These are phyloP conservation scores for Emydura subglobosa DNA, from an alignment of 2,113 vertebrate genomes.

Conservation along the genomic window DNA sequence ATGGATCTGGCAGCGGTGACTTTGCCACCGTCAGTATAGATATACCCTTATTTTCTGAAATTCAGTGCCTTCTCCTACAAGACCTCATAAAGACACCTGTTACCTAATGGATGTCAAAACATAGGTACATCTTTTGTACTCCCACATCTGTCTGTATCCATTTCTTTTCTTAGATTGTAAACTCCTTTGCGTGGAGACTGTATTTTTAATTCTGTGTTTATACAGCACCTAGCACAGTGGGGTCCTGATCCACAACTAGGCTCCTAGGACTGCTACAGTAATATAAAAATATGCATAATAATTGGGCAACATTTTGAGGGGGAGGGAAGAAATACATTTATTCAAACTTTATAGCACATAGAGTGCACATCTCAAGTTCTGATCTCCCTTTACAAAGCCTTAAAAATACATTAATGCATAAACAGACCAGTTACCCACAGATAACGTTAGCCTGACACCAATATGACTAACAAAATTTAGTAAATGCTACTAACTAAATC, in stretches of 20 bases:
- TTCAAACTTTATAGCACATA: background rate
- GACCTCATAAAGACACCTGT: background rate
- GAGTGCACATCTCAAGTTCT: conserved; percentile 3
- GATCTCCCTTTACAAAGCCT: background rate
- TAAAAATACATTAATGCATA: conserved; percentile 24
- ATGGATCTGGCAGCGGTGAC: background rate
- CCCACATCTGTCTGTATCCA: no score
- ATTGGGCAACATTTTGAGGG: no score
- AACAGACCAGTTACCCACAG: conserved; percentile 43
- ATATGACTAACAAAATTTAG: conserved; percentile 15
- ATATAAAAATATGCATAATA: no score
- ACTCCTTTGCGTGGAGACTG: no score
- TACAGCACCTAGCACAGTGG: no score
- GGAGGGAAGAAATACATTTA: background rate
- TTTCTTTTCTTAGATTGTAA: no score
- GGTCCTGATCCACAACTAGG: no score
- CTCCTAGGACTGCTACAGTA: no score
- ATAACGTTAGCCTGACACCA: conserved; percentile 59
- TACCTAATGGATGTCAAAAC: background rate
- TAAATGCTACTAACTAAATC: conserved; percentile 47
- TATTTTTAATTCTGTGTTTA: no score
- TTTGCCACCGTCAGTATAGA: no score
- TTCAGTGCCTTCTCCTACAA: background rate
- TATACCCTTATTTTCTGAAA: no score
- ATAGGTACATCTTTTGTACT: background rate